Conservation (phyloP, 2,113 vertebrate species). For the Climacteris rufus region DNA sequence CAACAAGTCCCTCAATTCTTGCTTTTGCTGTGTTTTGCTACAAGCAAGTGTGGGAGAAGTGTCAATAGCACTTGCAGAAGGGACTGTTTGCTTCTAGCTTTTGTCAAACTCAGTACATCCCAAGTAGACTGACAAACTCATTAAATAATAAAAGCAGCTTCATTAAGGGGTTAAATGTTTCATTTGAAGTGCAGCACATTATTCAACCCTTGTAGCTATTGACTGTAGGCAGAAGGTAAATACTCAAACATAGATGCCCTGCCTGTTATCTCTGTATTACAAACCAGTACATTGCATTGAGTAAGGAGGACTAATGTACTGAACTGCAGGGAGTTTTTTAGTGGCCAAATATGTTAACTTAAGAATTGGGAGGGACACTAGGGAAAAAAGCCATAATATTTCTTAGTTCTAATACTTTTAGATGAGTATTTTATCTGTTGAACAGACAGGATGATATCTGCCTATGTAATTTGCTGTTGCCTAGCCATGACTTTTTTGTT, state of each 20-base stretch:
- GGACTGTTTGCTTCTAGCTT: not conserved
- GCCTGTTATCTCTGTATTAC: not conserved
- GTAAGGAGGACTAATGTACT: not conserved
- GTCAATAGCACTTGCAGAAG: not conserved
- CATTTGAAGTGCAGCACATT: not conserved
- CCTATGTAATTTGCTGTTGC: not conserved
- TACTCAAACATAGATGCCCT: not conserved
- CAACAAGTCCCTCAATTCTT: no score
- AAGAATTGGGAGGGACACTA: not conserved
- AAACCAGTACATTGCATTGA: not conserved
- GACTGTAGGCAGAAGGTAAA: not conserved
- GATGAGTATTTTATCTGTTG: not conserved
- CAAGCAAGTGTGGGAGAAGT: not conserved
- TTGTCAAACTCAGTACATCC: accelerated
- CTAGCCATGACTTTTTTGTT: not conserved
- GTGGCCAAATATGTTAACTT: not conserved
- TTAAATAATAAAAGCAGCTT: not conserved
- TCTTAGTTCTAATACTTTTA: not conserved
- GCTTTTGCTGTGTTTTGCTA: not conserved
- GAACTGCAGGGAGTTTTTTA: not conserved
- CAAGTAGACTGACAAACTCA: not conserved
- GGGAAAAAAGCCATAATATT: not conserved
- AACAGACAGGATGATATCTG: not conserved
- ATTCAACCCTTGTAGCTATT: not conserved
- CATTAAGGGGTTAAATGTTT: not conserved